Evolutionary conservation across 2,888 invertebrate species (phyloP), one percentile per base, ranked within the genome.

Genomic region (Antheraea yamamai): DNA sequence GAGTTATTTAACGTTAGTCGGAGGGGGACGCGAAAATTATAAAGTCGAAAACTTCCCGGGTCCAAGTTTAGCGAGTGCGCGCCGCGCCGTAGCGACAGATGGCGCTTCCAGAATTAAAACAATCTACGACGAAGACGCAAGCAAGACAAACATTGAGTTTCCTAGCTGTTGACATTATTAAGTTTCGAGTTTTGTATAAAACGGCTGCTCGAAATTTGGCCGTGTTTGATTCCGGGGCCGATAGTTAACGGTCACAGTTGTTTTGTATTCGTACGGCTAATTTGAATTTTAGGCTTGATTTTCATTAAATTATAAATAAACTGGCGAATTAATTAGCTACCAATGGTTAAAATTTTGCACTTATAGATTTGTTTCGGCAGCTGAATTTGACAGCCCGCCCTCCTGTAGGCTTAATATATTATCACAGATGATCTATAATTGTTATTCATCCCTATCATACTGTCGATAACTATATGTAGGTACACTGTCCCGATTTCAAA

Each of bases 81-180:
- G 87, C 83, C 81, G 14, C 64, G 86, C 83, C 81, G 70, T 76
- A 80, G 83, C 86, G 84, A 82, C 89, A 90, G 89, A 89, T 90
- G 89, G 88, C 82, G 82, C 82, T 81, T 82, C 80, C 64, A 80
- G 89, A 88, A 88, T 83, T 82, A 84, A 85, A 85, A 83, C 84
- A 81, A 81, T 81, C 76, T 72, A 61, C 74, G 51, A 64, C 72
- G 74, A 88, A 64, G 64, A 26, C 26, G 64, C 64, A 26, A 23
- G 26, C 18, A 64, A 87, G 85, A 88, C 88, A 89, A 89, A 89
- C 89, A 89, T 84, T 82, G 87, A 89, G 85, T 89, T 88, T 81
- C 81, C 80, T 82, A 81, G 81, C 82, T 85, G 87, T 87, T 85
- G 82, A 85, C 85, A 86, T 89, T 89, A 89, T 89, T 89, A 89